phyloP scores from a whole-genome alignment of 92 coral and sea anemone species.

The Bergia puertoricense region DNA sequence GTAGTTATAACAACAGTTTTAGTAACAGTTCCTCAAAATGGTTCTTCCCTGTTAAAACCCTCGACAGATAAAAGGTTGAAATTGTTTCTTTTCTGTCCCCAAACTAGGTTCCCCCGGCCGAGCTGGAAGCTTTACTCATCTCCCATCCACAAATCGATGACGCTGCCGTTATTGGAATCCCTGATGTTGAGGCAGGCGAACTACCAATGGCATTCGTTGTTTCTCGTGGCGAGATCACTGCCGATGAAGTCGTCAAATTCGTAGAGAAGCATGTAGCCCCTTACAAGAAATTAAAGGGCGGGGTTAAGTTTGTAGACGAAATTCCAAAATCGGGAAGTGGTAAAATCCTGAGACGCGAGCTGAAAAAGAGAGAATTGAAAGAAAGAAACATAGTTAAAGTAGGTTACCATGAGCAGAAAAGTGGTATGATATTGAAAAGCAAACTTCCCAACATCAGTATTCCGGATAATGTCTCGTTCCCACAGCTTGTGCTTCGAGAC shows the following conservation, averaged over 20 bases:
- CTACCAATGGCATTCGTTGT: conserved; percentile 89
- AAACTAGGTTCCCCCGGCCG: conserved; percentile 90
- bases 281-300: conserved; percentile 81
- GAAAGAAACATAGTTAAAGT: background rate
- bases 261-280: conserved; percentile 72
- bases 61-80: background rate
- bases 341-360: conserved; percentile 75
- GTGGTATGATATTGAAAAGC: no score
- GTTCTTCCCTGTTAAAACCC: background rate
- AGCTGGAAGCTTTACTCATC: conserved; percentile 80
- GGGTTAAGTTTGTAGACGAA: conserved; percentile 72
- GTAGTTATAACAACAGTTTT: no score
- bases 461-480: no score
- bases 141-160: conserved; percentile 81
- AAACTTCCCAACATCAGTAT: no score
- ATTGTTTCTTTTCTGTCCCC: background rate
- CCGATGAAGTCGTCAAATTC: conserved; percentile 60
- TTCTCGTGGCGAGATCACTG: conserved; percentile 57
- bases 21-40: no score
- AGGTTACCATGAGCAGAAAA: no score
- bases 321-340: conserved; percentile 87
- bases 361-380: conserved; percentile 39
- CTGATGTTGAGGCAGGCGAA: conserved; percentile 79
- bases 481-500: no score
- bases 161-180: conserved; percentile 82